Conservation (phyloP, 2,113 vertebrate species). For the Nibea albiflora region DNA sequence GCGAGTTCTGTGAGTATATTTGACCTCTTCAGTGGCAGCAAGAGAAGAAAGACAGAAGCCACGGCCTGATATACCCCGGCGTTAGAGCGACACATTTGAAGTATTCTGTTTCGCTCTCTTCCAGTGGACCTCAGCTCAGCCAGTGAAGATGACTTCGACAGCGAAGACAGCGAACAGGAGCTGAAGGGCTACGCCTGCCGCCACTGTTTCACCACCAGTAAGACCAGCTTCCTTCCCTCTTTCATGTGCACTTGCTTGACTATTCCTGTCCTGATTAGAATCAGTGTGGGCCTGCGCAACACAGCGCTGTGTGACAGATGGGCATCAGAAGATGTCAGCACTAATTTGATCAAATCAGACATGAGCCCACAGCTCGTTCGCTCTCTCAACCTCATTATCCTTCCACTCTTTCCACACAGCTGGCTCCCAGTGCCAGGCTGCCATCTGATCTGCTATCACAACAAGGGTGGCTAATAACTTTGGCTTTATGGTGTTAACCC, state of each 20-base stretch:
- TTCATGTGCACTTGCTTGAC: conserved; percentile 28
- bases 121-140: conserved; percentile 98
- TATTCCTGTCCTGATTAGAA: conserved; percentile 55
- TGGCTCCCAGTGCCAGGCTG: conserved; percentile 62
- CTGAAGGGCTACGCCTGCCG: conserved; percentile 99
- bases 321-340: conserved; percentile 78
- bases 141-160: conserved; percentile 99
- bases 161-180: conserved; percentile 98
- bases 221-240: conserved; percentile 38
- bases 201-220: conserved; percentile 99
- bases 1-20: conserved; percentile 93
- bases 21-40: conserved; percentile 5
- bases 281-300: conserved; percentile 40
- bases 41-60: not conserved
- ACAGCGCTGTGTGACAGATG: conserved; percentile 75
- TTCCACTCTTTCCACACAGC: conserved; percentile 73
- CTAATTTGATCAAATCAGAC: conserved; percentile 82
- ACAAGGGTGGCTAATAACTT: conserved; percentile 57
- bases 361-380: conserved; percentile 70
- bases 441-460: conserved; percentile 72
- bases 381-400: conserved; percentile 80
- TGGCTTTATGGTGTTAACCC: conserved; percentile 34
- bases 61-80: not conserved
- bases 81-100: conserved; percentile 15
- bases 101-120: conserved; percentile 6